Conservation (phyloP, 2,113 vertebrate species). For the Ictidomys tridecemlineatus region DNA sequence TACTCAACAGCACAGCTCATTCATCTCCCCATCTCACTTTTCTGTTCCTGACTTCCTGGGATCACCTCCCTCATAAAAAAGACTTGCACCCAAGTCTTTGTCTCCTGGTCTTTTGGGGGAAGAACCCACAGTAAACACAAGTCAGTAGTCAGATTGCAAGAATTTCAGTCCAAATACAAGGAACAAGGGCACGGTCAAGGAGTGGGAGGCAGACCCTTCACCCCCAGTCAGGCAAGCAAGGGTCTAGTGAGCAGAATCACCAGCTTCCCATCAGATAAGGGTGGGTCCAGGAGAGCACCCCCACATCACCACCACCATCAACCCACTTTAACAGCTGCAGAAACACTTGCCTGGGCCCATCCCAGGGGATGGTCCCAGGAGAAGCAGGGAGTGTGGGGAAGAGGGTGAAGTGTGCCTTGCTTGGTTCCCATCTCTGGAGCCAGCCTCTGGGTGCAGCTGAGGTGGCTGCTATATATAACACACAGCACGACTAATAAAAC, state of each 20-base stretch:
- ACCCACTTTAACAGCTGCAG: not conserved
- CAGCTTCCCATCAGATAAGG: not conserved
- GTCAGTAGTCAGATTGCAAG: not conserved
- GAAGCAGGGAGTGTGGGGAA: not conserved
- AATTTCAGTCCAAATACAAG: not conserved
- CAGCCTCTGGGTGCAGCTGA: slow-evolving; percentile 55
- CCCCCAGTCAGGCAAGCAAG: not conserved
- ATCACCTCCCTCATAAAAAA: not conserved
- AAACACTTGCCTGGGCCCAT: too few relatives aligned
- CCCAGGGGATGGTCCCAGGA: not conserved
- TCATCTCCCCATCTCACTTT: too few relatives aligned
- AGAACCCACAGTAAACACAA: not conserved
- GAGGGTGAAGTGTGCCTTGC: not conserved
- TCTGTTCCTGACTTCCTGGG: not conserved
- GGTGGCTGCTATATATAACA: slow-evolving; percentile 66
- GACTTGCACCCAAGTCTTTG: not conserved
- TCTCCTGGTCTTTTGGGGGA: not conserved
- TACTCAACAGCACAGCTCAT: not conserved
- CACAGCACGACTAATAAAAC: slow-evolving; percentile 72
- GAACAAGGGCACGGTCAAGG: not conserved
- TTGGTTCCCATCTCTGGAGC: not conserved
- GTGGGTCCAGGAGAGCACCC: fast-evolving
- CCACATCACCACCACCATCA: not conserved
- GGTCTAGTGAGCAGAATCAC: not conserved
- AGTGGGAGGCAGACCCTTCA: not conserved